A percentile compares a stretch with the other conserved stretches of the same genome.
Conservation (phyloP, 2,888 invertebrate genomes). For the Penaeus monodon region DNA sequence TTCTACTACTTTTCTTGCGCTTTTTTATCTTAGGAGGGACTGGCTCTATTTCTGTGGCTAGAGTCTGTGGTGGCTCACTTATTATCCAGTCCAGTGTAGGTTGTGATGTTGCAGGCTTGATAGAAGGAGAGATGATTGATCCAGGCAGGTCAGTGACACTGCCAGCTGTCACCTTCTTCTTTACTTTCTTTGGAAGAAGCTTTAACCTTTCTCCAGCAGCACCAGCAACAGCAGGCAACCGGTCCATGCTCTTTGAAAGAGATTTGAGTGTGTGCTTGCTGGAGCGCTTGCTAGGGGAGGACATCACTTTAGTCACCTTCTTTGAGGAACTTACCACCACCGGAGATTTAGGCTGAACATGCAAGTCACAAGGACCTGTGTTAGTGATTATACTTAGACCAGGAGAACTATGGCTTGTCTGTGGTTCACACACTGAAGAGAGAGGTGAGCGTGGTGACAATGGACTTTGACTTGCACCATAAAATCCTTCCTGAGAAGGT, state of each 20-base stretch:
- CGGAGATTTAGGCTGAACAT: conserved; percentile 53
- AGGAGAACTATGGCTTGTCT: conserved; percentile 53
- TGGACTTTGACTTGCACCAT: conserved; percentile 47
- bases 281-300: conserved; percentile 54
- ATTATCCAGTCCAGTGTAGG: conserved; percentile 58
- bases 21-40: conserved; percentile 56
- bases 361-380: conserved; percentile 49
- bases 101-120: conserved; percentile 53
- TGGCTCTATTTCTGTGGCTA: conserved; percentile 48
- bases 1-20: conserved; percentile 51
- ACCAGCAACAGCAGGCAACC: conserved; percentile 52
- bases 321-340: conserved; percentile 48
- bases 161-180: conserved; percentile 49
- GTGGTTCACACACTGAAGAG: conserved; percentile 57
- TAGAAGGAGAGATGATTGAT: conserved; percentile 44
- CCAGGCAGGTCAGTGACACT: conserved; percentile 56
- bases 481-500: conserved; percentile 50
- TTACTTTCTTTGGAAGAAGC: conserved; percentile 54
- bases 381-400: conserved; percentile 54
- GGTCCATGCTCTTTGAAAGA: conserved; percentile 59
- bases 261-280: conserved; percentile 55
- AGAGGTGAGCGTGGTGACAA: conserved; percentile 53
- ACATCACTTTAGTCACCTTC: conserved; percentile 47
- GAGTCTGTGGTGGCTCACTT: conserved; percentile 47
- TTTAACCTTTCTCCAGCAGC: conserved; percentile 54